A percentile compares a stretch with the other conserved stretches of the same genome.
Conservation (phyloP, 2,797 vertebrate species). For the Fringilla coelebs region DNA sequence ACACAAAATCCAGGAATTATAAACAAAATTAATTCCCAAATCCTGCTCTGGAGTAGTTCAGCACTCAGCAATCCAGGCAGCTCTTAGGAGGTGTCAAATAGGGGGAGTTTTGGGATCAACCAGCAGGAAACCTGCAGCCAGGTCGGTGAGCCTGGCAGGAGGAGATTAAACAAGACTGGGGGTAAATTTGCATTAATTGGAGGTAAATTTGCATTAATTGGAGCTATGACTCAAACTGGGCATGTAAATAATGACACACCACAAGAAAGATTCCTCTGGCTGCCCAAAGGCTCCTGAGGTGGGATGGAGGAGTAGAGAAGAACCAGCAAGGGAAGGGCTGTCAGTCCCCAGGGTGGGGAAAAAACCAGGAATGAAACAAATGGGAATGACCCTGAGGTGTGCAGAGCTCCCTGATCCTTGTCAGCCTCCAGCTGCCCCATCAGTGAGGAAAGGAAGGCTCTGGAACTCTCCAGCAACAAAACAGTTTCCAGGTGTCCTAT, state of each 20-base stretch:
- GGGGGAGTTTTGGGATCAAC: background rate
- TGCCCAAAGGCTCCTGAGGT: background rate
- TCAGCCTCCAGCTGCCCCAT: background rate
- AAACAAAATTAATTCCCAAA: background rate
- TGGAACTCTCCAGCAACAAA: background rate
- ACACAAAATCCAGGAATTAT: background rate
- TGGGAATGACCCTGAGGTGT: conserved; percentile 44
- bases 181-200: background rate
- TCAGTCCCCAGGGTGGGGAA: background rate
- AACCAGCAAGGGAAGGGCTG: background rate
- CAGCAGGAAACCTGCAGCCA: background rate
- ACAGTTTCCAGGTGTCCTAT: background rate
- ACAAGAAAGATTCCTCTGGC: no score
- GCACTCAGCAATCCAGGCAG: background rate
- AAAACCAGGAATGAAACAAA: background rate
- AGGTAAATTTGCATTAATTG: background rate
- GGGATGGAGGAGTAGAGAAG: background rate
- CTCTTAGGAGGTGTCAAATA: background rate
- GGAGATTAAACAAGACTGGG: background rate
- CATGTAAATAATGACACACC: no score
- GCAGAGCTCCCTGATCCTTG: conserved; percentile 26
- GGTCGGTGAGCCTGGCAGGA: background rate
- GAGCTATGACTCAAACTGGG: background rate
- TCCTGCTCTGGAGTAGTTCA: background rate
- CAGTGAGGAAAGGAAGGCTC: background rate